Evolutionary conservation across 2,888 invertebrate genomes (phyloP).

Genomic region (Camponotus fellah): DNA sequence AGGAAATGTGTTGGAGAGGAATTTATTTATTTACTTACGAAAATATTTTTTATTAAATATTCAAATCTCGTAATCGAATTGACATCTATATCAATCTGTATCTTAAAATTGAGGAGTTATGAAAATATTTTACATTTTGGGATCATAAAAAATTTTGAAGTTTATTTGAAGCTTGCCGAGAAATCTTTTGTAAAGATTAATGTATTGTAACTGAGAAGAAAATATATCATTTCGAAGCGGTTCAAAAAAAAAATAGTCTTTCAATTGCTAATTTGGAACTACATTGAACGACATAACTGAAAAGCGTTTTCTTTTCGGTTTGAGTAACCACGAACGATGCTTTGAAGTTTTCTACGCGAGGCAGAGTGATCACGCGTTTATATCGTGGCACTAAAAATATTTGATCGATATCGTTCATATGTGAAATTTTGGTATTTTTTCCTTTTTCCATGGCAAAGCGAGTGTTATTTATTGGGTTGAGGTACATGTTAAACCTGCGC

Average conservation of each 20-base stretch:
- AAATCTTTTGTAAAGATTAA: not conserved
- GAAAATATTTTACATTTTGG: constrained; percentile 14
- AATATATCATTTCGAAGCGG: not conserved
- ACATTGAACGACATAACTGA: constrained; percentile 23
- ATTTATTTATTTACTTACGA: not conserved
- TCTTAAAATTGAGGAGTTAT: constrained; percentile 2
- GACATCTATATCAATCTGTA: not conserved
- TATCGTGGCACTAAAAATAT: constrained; percentile 24
- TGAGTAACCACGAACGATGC: constrained; percentile 6
- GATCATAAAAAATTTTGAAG: not conserved
- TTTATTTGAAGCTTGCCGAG: not conserved
- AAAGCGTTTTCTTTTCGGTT: constrained; percentile 36
- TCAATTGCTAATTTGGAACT: constrained; percentile 14
- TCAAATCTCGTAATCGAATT: constrained; percentile 11
- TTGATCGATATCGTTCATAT: constrained; percentile 28
- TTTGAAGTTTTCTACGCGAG: constrained; percentile 35
- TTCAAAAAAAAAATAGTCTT: constrained; percentile 9
- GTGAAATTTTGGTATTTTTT: not conserved
- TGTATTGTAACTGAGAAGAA: not conserved
- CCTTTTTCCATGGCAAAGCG: not conserved
- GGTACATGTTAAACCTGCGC: not conserved
- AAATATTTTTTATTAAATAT: constrained; percentile 12
- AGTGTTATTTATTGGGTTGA: constrained; percentile 28
- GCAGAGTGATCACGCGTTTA: constrained; percentile 28
- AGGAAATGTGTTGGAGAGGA: not conserved